phyloP scores from a whole-genome alignment of 2,888 invertebrate species.

The Halocaridina rubra region DNA sequence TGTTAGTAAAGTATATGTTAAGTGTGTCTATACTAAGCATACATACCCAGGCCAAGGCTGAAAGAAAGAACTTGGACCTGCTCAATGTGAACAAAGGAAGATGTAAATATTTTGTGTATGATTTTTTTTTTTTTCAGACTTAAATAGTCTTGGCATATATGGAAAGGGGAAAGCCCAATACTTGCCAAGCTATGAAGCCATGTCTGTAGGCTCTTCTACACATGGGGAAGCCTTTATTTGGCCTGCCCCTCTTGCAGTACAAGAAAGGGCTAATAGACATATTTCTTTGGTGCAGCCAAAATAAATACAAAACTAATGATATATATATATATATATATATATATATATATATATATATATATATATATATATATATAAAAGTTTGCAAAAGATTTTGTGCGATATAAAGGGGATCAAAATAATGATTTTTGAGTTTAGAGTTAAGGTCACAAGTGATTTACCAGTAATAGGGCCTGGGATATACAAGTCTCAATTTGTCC shows the following conservation, averaged over 20 bases:
- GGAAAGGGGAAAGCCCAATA: slow-evolving; percentile 15
- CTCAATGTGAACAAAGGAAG: slow-evolving; percentile 53
- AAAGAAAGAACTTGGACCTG: slow-evolving; percentile 46
- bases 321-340: no score
- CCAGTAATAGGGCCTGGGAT: neutral
- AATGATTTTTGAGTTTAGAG: slow-evolving; percentile 36
- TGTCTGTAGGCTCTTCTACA: slow-evolving; percentile 11
- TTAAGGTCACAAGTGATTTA: slow-evolving; percentile 52
- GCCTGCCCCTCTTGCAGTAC: slow-evolving; percentile 27
- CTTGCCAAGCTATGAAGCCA: slow-evolving; percentile 5
- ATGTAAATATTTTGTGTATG: slow-evolving; percentile 48
- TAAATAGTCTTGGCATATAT: slow-evolving; percentile 22
- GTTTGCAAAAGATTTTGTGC: slow-evolving; percentile 32
- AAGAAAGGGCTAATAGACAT: slow-evolving; percentile 16
- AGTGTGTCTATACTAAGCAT: slow-evolving; percentile 35
- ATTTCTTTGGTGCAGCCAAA: slow-evolving; percentile 22
- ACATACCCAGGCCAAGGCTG: slow-evolving; percentile 43
- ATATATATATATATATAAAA: no score
- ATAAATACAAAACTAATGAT: no score
- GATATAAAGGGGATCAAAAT: slow-evolving; percentile 51
- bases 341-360: no score
- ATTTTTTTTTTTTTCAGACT: slow-evolving; percentile 19
- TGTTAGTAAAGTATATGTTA: slow-evolving; percentile 29
- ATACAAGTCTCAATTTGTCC: slow-evolving; percentile 9
- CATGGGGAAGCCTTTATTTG: slow-evolving; percentile 1